Percentiles rank a stretch among this genome's conserved stretches.
Evolutionary conservation across 2,113 vertebrate genomes (phyloP).

Genomic region (Serranochromis macrocephalus): DNA sequence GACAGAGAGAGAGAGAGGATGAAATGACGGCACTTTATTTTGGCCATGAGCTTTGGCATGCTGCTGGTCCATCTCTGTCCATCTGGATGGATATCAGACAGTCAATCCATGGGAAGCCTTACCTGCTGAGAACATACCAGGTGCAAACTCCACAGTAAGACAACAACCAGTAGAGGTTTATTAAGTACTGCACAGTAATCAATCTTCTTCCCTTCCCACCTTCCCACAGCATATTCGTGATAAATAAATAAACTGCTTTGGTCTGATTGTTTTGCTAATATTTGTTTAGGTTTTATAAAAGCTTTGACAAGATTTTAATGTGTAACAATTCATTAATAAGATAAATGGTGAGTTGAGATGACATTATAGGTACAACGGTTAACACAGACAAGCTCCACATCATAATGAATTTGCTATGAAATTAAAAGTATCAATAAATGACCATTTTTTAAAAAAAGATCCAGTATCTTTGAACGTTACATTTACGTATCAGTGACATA

Average conservation of each 20-base stretch:
- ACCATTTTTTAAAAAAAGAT: fast-evolving
- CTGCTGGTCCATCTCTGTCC: background rate
- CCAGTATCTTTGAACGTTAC: background rate
- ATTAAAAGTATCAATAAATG: background rate
- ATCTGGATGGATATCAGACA: slow-evolving; percentile 41
- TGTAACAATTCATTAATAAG: background rate
- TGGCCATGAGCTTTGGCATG: slow-evolving; percentile 32
- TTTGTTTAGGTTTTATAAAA: background rate
- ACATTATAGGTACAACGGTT: background rate
- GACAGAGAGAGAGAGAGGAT: background rate
- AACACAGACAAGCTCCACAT: background rate
- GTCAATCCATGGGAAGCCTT: slow-evolving; percentile 17
- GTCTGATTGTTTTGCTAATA: background rate
- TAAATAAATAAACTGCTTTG: background rate
- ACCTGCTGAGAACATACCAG: slow-evolving; percentile 55
- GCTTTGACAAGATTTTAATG: background rate
- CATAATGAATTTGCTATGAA: background rate
- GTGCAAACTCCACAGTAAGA: slow-evolving; percentile 53
- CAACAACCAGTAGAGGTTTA: slow-evolving; percentile 26
- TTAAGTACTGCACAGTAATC: slow-evolving; percentile 25
- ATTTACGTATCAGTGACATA: background rate
- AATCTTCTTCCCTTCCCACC: background rate
- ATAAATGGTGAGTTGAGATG: background rate
- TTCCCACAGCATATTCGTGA: background rate
- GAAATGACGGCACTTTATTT: background rate